phyloP scores from a whole-genome alignment of 2,888 invertebrate genomes.

The Cosmorhoe ocellata region DNA sequence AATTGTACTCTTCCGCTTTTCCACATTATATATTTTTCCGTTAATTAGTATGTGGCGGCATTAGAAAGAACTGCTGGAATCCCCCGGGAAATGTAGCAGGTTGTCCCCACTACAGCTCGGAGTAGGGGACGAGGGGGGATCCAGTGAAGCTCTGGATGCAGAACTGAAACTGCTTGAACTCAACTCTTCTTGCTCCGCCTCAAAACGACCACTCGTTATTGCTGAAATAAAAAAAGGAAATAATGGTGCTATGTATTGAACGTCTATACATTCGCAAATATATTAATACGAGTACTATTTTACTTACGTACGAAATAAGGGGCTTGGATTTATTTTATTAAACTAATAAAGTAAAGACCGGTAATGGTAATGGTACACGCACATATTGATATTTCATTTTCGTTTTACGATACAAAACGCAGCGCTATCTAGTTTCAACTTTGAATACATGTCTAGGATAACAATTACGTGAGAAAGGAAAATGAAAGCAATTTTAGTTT shows the following conservation, averaged over 20 bases:
- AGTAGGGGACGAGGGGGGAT: conserved; percentile 87
- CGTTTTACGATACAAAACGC: no score
- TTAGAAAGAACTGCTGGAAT: conserved; percentile 86
- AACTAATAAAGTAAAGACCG: no score
- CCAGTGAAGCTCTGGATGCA: conserved; percentile 89
- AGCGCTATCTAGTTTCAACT: no score
- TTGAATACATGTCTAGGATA: no score
- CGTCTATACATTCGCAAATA: no score
- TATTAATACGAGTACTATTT: no score
- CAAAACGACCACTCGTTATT: conserved; percentile 81
- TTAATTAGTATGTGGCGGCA: background rate
- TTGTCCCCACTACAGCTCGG: conserved; percentile 89
- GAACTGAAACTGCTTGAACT: conserved; percentile 94
- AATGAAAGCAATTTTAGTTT: conserved; percentile 48
- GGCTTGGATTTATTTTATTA: no score
- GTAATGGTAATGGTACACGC: no score
- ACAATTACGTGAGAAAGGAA: conserved; percentile 12
- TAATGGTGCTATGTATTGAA: background rate
- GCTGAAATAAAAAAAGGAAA: conserved; percentile 43
- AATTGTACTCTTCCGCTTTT: no score
- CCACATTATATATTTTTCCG: no score
- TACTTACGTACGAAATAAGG: no score
- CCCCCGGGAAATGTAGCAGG: conserved; percentile 90
- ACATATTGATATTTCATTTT: no score
- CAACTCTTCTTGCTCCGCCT: conserved; percentile 87